A percentile compares a stretch with the other conserved stretches of the same genome.
Evolutionary conservation across 2,888 invertebrate species (phyloP).

Genomic region (Nasonovia ribisnigri): DNA sequence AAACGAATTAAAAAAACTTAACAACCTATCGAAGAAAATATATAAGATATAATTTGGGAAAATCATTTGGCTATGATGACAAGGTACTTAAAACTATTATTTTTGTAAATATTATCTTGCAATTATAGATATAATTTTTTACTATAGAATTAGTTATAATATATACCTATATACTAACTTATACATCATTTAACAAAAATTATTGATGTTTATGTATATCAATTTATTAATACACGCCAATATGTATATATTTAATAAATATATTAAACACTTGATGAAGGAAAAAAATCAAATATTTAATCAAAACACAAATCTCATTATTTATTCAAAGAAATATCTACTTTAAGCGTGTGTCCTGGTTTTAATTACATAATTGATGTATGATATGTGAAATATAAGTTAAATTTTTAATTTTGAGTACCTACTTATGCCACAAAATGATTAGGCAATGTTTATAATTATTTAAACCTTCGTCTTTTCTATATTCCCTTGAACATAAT

Average conservation of each 20-base stretch:
- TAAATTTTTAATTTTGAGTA: no score
- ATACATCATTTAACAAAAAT: neutral
- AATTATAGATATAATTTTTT: neutral
- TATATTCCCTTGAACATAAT: neutral
- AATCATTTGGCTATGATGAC: neutral
- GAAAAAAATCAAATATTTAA: neutral
- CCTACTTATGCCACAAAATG: neutral
- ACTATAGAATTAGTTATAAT: neutral
- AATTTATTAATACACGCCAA: neutral
- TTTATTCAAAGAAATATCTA: neutral
- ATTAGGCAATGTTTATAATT: neutral
- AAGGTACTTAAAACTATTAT: neutral
- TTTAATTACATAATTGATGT: neutral
- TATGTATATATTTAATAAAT: no score
- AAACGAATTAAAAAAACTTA: constrained; percentile 4
- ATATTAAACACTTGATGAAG: neutral
- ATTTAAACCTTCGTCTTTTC: neutral
- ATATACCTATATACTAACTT: neutral
- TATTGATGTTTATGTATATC: neutral
- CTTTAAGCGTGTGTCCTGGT: neutral
- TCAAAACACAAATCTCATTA: neutral
- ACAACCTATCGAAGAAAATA: neutral
- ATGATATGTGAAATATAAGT: neutral
- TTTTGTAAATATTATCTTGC: neutral
- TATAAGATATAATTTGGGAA: neutral